phyloP scores from a whole-genome alignment of 1,140 invertebrate genomes.

The Linepithema humile region DNA sequence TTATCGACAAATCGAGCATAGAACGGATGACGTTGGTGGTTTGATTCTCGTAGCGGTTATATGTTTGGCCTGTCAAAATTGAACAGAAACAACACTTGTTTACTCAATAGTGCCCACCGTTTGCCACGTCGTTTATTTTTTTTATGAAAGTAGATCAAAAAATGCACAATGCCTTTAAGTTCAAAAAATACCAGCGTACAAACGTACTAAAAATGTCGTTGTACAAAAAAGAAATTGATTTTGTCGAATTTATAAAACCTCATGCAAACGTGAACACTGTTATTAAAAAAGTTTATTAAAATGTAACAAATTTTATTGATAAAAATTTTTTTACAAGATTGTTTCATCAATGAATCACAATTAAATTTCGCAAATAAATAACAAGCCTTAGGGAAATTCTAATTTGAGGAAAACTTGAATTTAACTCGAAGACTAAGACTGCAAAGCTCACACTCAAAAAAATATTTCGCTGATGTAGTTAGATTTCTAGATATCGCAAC shows the following conservation, averaged over 20 bases:
- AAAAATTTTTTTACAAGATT: too few species aligned
- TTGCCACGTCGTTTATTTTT: conserved; percentile 18
- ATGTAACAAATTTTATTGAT: not conserved
- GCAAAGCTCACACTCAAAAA: too few species aligned
- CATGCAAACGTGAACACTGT: not conserved
- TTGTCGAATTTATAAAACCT: not conserved
- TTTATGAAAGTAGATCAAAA: not conserved
- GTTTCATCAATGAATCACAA: too few species aligned
- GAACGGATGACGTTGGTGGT: not conserved
- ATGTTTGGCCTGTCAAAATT: conserved; percentile 39
- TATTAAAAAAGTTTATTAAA: not conserved
- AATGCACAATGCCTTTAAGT: not conserved
- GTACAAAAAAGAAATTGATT: not conserved
- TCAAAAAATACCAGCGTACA: not conserved
- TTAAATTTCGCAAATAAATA: too few species aligned
- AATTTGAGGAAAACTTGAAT: too few species aligned
- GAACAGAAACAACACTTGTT: conserved; percentile 32
- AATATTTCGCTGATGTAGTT: too few species aligned
- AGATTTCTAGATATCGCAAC: too few species aligned
- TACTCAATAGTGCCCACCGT: not conserved
- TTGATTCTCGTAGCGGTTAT: conserved; percentile 17
- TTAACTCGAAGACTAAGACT: too few species aligned
- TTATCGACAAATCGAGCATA: conserved; percentile 49
- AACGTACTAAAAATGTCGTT: not conserved
- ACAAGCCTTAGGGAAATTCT: too few species aligned